These are phyloP conservation scores for Sebastes kiyomatsui DNA, from an alignment of 2,797 vertebrate genomes.

Conservation along the genomic window DNA sequence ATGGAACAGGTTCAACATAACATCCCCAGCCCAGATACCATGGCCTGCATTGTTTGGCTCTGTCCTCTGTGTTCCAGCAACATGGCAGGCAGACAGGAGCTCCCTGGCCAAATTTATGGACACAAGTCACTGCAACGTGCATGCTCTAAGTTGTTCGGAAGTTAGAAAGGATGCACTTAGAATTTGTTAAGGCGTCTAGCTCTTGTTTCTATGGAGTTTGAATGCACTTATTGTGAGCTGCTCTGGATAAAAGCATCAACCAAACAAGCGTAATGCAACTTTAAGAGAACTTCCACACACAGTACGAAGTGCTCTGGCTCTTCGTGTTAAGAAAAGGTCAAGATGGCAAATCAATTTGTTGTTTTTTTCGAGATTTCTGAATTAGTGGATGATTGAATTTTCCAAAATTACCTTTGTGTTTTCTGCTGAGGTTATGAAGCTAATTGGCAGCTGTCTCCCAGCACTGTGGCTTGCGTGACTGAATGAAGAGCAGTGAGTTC, in stretches of 20 bases:
- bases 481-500: not conserved
- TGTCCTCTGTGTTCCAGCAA: not conserved
- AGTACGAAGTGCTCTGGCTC: not conserved
- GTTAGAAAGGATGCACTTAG: not conserved
- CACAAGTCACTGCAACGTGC: not conserved
- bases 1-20: slow-evolving; percentile 27
- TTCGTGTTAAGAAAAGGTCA: too few relatives aligned
- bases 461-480: not conserved
- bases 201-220: not conserved
- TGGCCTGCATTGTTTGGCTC: not conserved
- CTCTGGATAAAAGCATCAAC: not conserved
- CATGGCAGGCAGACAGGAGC: not conserved
- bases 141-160: not conserved
- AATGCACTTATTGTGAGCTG: not conserved
- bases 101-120: not conserved
- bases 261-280: not conserved
- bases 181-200: not conserved
- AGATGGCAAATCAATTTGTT: not conserved
- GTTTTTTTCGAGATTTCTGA: not conserved
- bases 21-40: slow-evolving; percentile 9
- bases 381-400: not conserved
- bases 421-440: not conserved
- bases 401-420: not conserved
- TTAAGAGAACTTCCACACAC: not conserved
- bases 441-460: not conserved